Evolutionary conservation across 2,113 vertebrate genomes (phyloP), one percentile per base, ranked within the genome.

Genomic region (Uropsilus gracilis): DNA sequence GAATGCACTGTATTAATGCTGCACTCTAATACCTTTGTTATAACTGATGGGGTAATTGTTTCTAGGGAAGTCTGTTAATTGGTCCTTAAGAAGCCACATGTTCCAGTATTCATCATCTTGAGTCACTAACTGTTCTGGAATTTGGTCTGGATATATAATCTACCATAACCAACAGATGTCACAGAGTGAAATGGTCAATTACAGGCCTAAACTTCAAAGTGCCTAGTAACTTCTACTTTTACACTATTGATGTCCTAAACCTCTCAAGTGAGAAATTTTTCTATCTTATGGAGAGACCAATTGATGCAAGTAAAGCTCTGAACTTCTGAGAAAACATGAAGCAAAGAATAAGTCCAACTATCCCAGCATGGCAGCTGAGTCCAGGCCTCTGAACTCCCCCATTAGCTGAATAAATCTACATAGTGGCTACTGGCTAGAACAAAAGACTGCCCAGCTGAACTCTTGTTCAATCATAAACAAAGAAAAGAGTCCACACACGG

Each of bases 231-330:
- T 76, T 89, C 63, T 9, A 44, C 32, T 32, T 81, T 69, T 61
- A 22, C 1, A 26, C 2, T 1, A 0, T 18, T 85, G 32, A 0
- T 24, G 32, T 63, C 10, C 14, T 68, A 24, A 32, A 11, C 1
- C 22, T 1, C 78, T 16, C 14, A 16, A 30, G 18, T 69, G 12
- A 61, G 39, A 93, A 90, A 8, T 37, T 4, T 2, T 57, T 76
- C 17, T 39, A 30, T 4, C 16, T 87, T 72, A 18, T 34, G n/a
- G 2, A 73, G 17, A 82, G 39, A 90, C 17, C 14, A 73, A 16
- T 1, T 53, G 20, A 76, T 39, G 30, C 48, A 32, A 93, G 34
- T 63, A 83, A 77, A 78, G 6, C 11, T 44, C 20, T 55, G 53
- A 55, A 55, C 18, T 20, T 55, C 6, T 14, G 46, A 10, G 20